Evolutionary conservation across 2,888 invertebrate species (phyloP).

Genomic region (Brachynemurus nebulosus): DNA sequence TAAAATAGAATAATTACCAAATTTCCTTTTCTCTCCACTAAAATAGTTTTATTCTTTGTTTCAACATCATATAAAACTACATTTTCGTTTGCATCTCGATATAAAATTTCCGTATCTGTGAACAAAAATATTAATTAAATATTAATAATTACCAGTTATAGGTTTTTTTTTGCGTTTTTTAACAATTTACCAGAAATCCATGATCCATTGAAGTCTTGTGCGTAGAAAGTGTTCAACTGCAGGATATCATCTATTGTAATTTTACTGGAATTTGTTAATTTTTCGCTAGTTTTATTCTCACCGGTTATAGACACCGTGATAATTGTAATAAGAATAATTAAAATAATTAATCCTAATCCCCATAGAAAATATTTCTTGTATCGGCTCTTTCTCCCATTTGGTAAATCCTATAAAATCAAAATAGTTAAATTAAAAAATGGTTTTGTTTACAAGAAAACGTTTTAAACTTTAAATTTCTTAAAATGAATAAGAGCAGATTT

Average conservation of each 20-base stretch:
- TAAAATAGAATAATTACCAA: constrained; percentile 11
- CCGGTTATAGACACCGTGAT: background rate
- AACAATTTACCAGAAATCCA: constrained; percentile 58
- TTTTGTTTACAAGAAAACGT: background rate
- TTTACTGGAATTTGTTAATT: too few species aligned
- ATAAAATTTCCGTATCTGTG: constrained; percentile 51
- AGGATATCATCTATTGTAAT: constrained; percentile 59
- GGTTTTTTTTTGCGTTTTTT: constrained; percentile 5
- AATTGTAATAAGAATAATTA: background rate
- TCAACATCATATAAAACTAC: constrained; percentile 39
- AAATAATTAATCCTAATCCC: background rate
- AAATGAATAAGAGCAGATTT: too few species aligned
- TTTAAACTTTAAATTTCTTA: background rate
- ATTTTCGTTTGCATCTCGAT: constrained; percentile 41
- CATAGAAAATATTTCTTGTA: background rate
- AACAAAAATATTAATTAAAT: constrained; percentile 22
- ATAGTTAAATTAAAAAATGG: background rate
- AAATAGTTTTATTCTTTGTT: constrained; percentile 30
- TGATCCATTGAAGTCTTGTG: constrained; percentile 61
- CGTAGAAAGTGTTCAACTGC: constrained; percentile 46
- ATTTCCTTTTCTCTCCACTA: constrained; percentile 37
- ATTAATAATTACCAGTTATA: constrained; percentile 1
- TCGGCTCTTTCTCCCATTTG: background rate
- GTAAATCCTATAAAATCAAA: background rate
- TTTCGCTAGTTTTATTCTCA: too few species aligned